Evolutionary conservation across 1,140 invertebrate species (phyloP).

Genomic region (Drosophila burlai): DNA sequence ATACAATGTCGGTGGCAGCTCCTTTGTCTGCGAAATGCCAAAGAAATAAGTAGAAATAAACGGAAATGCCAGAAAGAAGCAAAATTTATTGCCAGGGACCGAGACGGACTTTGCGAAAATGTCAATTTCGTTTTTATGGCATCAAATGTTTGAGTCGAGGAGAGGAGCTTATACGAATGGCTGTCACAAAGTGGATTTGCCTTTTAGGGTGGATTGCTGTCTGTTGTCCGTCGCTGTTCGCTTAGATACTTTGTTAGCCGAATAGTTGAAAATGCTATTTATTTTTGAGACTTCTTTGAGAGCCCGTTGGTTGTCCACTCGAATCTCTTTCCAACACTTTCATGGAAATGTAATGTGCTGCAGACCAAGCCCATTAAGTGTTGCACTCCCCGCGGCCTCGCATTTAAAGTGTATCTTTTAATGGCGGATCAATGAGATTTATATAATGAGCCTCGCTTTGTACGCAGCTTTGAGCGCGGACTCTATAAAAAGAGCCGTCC

Average conservation of each 20-base stretch:
- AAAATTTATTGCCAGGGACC: constrained; percentile 73
- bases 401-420: constrained; percentile 60
- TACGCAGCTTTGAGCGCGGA: constrained; percentile 54
- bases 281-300: not conserved
- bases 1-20: constrained; percentile 65
- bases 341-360: constrained; percentile 36
- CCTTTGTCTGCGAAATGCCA: constrained; percentile 53
- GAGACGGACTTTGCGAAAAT: constrained; percentile 77
- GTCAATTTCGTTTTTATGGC: constrained; percentile 79
- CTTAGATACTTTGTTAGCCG: constrained; percentile 29
- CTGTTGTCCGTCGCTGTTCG: not conserved
- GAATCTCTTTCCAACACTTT: constrained; percentile 22
- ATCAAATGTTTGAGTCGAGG: constrained; percentile 69
- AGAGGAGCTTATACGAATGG: constrained; percentile 69
- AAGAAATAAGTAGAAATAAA: constrained; percentile 69
- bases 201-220: constrained; percentile 12
- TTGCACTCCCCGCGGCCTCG: constrained; percentile 26
- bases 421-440: constrained; percentile 80
- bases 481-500: constrained; percentile 63
- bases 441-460: constrained; percentile 66
- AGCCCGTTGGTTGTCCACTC: not conserved
- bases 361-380: constrained; percentile 40
- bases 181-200: constrained; percentile 75
- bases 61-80: constrained; percentile 51
- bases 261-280: constrained; percentile 3